Evolutionary conservation across 2,888 invertebrate species (phyloP).

Genomic region (Pteria penguin): DNA sequence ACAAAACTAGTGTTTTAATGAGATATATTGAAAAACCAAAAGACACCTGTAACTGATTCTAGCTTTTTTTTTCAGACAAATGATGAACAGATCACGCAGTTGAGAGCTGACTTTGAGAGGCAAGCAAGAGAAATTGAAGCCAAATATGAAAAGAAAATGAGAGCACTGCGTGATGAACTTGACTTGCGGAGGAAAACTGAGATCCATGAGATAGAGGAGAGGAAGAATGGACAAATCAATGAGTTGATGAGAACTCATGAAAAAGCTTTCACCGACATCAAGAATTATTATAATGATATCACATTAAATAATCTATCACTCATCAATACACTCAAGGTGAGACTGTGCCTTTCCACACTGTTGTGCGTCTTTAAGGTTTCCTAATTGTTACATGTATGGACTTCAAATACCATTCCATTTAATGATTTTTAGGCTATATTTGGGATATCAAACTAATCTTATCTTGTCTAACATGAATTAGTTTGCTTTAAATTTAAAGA

Average conservation of each 20-base stretch:
- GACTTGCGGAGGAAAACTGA: constrained; percentile 82
- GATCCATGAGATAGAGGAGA: constrained; percentile 89
- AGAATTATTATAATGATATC: constrained; percentile 96
- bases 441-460: no score
- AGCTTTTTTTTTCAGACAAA: constrained; percentile 77
- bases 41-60: no score
- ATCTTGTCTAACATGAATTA: no score
- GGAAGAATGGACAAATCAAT: constrained; percentile 92
- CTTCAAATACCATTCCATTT: no score
- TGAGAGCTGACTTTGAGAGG: constrained; percentile 85
- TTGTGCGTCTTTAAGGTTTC: no score
- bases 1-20: no score
- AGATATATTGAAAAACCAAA: no score
- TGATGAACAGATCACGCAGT: constrained; percentile 83
- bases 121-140: constrained; percentile 86
- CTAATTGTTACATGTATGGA: no score
- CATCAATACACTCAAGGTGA: constrained; percentile 91
- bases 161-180: constrained; percentile 88
- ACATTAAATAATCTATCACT: constrained; percentile 94
- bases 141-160: constrained; percentile 88
- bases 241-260: constrained; percentile 90
- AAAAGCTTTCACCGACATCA: constrained; percentile 91
- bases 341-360: no score
- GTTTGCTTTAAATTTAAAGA: no score
- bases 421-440: no score